Base-by-base conservation (phyloP, 2,888 invertebrate genomes). In the Apamea monoglypha region DNA sequence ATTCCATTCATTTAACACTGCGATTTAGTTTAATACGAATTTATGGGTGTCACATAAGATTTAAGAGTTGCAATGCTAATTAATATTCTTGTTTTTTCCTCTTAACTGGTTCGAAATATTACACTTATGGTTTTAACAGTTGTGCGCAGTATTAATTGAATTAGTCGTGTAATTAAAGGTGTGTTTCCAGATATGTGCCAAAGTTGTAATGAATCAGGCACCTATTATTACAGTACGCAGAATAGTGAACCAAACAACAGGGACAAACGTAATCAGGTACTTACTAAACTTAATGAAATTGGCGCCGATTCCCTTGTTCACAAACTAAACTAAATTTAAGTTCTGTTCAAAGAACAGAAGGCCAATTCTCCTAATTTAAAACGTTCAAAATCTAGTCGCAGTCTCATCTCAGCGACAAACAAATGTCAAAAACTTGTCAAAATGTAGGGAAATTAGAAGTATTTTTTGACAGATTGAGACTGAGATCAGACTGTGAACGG, bases 61-160 rank as follows among this genome's bases (percentile, higher is more conserved):
- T 74, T 53, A 74, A 44, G 36, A 71, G 50, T 72, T 69, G 21
- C 40, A 69, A 73, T 56, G 2, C 56, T 56, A 36, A 80, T 72
- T 77, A 74, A 84, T 75, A 56, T 69, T 67, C 63, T 74, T 82
- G 74, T 79, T 79, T 84, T 79, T 83, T 76, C 71, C 70, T 79
- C 74, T 50, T 73, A 47, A 76, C 66, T 71, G n/a, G 29, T 61
- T 71, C 6, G 3, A 44, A 61, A 68, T 74, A 5, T 73, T 74
- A 76, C 16, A 32, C 21, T 40, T 66, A 64, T 12, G n/a, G 53
- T 44, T 36, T 61, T 16, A 67, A 59, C 47, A 47, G 14, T 76
- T 56, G 14, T 75, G 69, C 64, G 64, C 72, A 69, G 36, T 81
- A 74, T 66, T 53, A 7, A 78, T 69, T 63, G 71, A 50, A 32